phyloP scores from a whole-genome alignment of 2,113 vertebrate species.

The Gallinago jamesoni region DNA sequence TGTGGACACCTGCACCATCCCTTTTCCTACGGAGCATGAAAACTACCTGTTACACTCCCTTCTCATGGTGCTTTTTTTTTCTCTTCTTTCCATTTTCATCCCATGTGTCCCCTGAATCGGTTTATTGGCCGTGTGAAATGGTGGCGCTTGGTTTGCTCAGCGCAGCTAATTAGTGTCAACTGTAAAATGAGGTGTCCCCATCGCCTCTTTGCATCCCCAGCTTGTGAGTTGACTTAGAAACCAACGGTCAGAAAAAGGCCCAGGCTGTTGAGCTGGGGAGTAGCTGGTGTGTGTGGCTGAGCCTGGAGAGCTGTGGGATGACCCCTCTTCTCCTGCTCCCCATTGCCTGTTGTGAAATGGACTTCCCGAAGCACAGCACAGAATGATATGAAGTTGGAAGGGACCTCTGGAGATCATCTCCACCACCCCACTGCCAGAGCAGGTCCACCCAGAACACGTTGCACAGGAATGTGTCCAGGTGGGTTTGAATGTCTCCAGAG shows the following conservation, averaged over 20 bases:
- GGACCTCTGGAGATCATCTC: too few species aligned
- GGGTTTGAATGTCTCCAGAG: too few species aligned
- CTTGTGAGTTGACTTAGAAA: too few species aligned
- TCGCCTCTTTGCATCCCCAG: neutral
- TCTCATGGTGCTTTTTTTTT: neutral
- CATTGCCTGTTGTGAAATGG: neutral
- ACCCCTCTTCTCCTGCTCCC: neutral
- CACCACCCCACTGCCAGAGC: too few species aligned
- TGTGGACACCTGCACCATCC: neutral
- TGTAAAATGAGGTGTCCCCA: neutral
- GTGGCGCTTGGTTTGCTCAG: neutral
- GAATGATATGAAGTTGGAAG: too few species aligned
- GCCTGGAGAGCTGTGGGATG: neutral
- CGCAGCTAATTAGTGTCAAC: neutral
- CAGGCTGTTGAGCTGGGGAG: neutral
- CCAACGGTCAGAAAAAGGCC: neutral
- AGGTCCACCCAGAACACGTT: too few species aligned
- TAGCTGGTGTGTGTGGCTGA: neutral
- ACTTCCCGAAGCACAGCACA: neutral
- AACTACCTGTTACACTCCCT: neutral
- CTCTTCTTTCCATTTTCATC: neutral
- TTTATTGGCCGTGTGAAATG: neutral
- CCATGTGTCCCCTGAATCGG: fast-evolving
- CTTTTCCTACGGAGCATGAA: neutral
- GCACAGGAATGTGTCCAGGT: too few species aligned